Conservation (phyloP, 2,113 vertebrate species). For the Romanogobio albipinnatus region DNA sequence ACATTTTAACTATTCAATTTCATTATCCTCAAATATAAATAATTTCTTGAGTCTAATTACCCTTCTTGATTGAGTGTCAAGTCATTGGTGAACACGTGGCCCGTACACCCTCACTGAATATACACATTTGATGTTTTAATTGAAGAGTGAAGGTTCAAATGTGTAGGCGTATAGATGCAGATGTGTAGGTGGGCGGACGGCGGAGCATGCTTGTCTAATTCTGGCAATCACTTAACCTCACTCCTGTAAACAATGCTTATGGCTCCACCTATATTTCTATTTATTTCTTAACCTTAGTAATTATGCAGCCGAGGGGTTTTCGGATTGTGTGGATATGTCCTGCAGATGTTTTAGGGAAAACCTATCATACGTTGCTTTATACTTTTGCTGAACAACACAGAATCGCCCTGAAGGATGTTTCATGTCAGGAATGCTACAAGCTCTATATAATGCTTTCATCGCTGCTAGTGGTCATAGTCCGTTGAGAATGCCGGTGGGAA, state of each 20-base stretch:
- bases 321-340: neutral
- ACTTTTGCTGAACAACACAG: neutral
- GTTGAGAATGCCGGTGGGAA: neutral
- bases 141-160: neutral
- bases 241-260: neutral
- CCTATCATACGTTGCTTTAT: neutral
- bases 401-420: neutral
- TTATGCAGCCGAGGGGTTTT: neutral
- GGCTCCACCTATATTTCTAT: conserved; percentile 7
- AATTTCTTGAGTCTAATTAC: neutral
- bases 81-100: neutral
- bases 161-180: neutral
- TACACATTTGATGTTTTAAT: neutral
- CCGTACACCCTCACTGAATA: neutral
- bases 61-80: neutral
- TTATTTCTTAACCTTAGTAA: neutral
- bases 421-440: neutral
- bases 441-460: neutral
- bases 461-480: neutral
- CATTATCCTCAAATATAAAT: conserved; percentile 13
- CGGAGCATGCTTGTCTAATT: neutral
- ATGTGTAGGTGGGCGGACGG: neutral
- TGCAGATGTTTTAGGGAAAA: neutral
- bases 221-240: neutral
- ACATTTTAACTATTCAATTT: neutral